Evolutionary conservation across 2,888 invertebrate species (phyloP).

Genomic region (Laothoe populi): DNA sequence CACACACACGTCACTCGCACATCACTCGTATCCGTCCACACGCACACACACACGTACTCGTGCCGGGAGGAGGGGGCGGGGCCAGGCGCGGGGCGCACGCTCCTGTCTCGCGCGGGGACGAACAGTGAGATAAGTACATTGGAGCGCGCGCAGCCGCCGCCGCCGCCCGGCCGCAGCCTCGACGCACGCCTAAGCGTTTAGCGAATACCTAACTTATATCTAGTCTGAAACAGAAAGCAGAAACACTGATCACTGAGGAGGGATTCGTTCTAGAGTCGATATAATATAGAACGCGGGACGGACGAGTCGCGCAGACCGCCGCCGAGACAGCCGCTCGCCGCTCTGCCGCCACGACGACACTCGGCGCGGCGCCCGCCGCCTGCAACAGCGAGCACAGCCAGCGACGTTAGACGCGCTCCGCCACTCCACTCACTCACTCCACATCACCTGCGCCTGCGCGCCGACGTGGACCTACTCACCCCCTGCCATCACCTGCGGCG

Average conservation of each 20-base stretch:
- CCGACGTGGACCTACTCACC: conserved; percentile 19
- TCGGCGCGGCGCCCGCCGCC: conserved; percentile 35
- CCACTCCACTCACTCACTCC: conserved; percentile 17
- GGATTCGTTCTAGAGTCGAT: conserved; percentile 53
- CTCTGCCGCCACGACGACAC: conserved; percentile 32
- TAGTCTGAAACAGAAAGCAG: conserved; percentile 84
- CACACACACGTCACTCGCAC: conserved; percentile 29
- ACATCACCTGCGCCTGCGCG: conserved; percentile 25
- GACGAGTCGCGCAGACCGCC: conserved; percentile 30
- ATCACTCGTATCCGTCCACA: too few species aligned
- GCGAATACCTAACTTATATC: conserved; percentile 80
- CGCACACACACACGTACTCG: conserved; percentile 36
- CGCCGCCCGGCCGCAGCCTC: conserved; percentile 51
- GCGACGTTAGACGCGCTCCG: conserved; percentile 37
- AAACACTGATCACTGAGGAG: conserved; percentile 76
- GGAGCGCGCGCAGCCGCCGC: conserved; percentile 54
- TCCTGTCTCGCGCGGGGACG: conserved; percentile 43
- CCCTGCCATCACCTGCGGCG: conserved; percentile 34
- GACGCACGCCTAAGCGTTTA: conserved; percentile 53
- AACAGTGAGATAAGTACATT: conserved; percentile 70
- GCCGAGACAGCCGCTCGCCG: conserved; percentile 32
- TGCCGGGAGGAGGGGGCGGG: conserved; percentile 31
- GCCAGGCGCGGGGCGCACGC: conserved; percentile 29
- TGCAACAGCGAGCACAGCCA: conserved; percentile 51
- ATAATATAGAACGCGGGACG: conserved; percentile 46